These are phyloP conservation scores for Anthoscopus minutus DNA, from an alignment of 2,113 vertebrate species.

Conservation along the genomic window DNA sequence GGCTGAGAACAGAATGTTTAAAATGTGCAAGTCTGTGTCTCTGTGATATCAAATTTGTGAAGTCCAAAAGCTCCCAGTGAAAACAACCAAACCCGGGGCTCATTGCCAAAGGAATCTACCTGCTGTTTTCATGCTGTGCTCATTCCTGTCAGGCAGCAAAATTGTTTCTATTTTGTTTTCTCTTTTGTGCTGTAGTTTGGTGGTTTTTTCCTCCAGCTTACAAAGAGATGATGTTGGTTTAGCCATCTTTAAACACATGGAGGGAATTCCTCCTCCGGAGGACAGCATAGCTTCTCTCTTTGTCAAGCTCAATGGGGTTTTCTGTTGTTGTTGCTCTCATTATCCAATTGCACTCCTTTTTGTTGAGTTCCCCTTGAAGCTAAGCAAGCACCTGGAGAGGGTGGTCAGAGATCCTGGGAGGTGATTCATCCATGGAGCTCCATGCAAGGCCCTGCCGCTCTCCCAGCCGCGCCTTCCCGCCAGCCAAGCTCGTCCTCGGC, in stretches of 20 bases:
- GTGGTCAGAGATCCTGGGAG: neutral
- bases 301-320: neutral
- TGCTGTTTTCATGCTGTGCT: neutral
- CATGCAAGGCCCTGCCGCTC: accelerated
- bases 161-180: neutral
- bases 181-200: neutral
- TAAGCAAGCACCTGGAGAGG: neutral
- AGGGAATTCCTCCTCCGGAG: neutral
- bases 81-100: accelerated
- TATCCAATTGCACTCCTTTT: neutral
- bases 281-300: neutral
- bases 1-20: neutral
- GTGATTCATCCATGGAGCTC: neutral
- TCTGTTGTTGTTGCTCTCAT: neutral
- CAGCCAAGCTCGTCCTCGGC: neutral
- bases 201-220: neutral
- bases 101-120: neutral
- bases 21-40: neutral
- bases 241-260: accelerated
- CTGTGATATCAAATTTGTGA: neutral
- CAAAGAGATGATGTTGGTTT: neutral
- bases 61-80: neutral
- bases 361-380: neutral
- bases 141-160: neutral
- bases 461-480: accelerated